A percentile compares a stretch with the other conserved stretches of the same genome.
Evolutionary conservation across 2,888 invertebrate genomes (phyloP).

Genomic region (Argyresthia goedartella): DNA sequence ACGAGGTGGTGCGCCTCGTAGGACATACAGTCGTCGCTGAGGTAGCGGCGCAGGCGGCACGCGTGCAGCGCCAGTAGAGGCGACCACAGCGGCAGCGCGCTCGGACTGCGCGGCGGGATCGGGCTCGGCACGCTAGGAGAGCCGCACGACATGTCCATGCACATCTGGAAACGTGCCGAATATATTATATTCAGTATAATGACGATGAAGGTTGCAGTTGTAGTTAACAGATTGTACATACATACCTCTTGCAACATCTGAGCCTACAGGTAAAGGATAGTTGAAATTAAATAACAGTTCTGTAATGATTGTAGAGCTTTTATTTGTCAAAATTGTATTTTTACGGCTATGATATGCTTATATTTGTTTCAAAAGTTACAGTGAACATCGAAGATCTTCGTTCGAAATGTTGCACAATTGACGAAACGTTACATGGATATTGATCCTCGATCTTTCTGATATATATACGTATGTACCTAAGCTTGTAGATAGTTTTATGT

Average conservation of each 20-base stretch:
- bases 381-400: conserved; percentile 68
- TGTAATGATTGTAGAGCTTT: conserved; percentile 76
- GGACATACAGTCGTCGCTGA: conserved; percentile 63
- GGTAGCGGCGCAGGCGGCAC: conserved; percentile 58
- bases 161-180: conserved; percentile 36
- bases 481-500: conserved; percentile 15
- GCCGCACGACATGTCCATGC: conserved; percentile 53
- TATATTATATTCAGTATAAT: background rate
- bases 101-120: conserved; percentile 38
- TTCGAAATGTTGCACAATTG: conserved; percentile 57
- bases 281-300: conserved; percentile 35
- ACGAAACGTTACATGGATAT: conserved; percentile 54
- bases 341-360: conserved; percentile 96
- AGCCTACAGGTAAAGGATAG: conserved; percentile 3
- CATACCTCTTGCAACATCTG: conserved; percentile 19
- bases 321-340: conserved; percentile 87
- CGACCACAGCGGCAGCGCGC: conserved; percentile 53
- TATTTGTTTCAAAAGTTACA: conserved; percentile 78
- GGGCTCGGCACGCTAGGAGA: conserved; percentile 39
- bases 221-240: background rate
- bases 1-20: conserved; percentile 44
- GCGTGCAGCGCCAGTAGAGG: conserved; percentile 61
- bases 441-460: conserved; percentile 47
- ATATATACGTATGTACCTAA: conserved; percentile 32
- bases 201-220: background rate